phyloP scores from a whole-genome alignment of 2,888 invertebrate genomes.

The Drosophila niveifrons region DNA sequence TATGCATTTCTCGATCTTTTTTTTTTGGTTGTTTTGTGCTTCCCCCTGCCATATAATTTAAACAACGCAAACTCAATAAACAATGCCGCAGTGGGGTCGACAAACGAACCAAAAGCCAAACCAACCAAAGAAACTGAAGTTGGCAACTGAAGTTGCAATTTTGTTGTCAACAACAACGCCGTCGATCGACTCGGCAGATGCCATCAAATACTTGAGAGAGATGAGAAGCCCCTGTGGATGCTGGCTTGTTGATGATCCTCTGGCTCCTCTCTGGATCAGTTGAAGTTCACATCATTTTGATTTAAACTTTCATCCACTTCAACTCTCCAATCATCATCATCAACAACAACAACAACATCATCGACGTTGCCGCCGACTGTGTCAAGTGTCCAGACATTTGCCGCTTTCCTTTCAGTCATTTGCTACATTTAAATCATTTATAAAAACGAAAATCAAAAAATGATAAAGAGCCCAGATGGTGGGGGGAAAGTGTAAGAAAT shows the following conservation, averaged over 20 bases:
- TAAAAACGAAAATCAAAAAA: conserved; percentile 14
- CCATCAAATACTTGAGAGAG: conserved; percentile 75
- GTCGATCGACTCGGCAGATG: conserved; percentile 57
- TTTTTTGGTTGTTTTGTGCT: conserved; percentile 6
- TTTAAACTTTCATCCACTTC: conserved; percentile 72
- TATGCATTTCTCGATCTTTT: conserved; percentile 71
- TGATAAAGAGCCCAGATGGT: not conserved
- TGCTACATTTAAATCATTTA: conserved; percentile 78
- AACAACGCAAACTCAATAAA: conserved; percentile 72
- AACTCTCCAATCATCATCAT: conserved; percentile 22
- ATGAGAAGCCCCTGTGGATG: conserved; percentile 27
- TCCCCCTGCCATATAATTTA: conserved; percentile 69
- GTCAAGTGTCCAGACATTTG: conserved; percentile 64
- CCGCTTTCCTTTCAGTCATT: conserved; percentile 45
- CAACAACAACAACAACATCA: conserved; percentile 27
- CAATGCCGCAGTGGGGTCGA: conserved; percentile 62
- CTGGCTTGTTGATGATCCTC: conserved; percentile 26
- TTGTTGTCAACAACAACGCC: conserved; percentile 73
- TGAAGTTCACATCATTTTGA: conserved; percentile 56
- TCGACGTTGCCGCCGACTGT: conserved; percentile 59
- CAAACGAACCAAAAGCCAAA: conserved; percentile 9
- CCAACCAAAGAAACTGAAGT: conserved; percentile 18
- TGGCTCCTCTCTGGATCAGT: conserved; percentile 14
- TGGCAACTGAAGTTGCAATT: conserved; percentile 75
- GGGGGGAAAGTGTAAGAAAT: conserved; percentile 19